Conservation (phyloP, 2,797 vertebrate genomes). For the Iguana delicatissima region DNA sequence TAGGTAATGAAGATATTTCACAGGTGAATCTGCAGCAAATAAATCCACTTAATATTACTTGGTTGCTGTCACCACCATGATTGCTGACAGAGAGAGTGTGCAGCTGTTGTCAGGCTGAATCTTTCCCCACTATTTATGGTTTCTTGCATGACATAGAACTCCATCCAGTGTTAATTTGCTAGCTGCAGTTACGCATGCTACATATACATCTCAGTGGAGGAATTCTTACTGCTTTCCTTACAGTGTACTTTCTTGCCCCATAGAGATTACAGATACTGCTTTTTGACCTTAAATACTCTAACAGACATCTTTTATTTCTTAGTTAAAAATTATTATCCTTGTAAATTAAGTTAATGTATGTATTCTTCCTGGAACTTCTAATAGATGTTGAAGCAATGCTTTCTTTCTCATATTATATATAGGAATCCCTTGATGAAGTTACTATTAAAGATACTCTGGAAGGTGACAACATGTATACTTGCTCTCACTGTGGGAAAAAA, state of each 20-base stretch:
- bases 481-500: constrained; percentile 98
- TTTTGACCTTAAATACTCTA: neutral
- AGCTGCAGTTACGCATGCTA: neutral
- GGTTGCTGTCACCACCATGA: neutral
- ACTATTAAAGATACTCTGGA: constrained; percentile 98
- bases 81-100: neutral
- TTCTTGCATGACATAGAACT: neutral
- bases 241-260: neutral
- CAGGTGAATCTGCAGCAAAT: too few species aligned
- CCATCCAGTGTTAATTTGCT: neutral
- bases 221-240: neutral
- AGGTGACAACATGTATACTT: constrained; percentile 99
- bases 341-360: too few species aligned
- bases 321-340: neutral
- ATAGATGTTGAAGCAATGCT: neutral
- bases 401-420: constrained; percentile 40
- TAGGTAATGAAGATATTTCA: neutral
- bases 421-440: constrained; percentile 99
- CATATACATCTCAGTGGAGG: neutral
- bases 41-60: neutral
- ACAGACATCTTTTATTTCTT: neutral
- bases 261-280: neutral
- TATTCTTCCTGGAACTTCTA: neutral
- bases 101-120: neutral
- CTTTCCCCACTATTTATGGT: neutral